Evolutionary conservation across 1,140 invertebrate genomes (phyloP).

Genomic region (Catajapyx aquilonaris): DNA sequence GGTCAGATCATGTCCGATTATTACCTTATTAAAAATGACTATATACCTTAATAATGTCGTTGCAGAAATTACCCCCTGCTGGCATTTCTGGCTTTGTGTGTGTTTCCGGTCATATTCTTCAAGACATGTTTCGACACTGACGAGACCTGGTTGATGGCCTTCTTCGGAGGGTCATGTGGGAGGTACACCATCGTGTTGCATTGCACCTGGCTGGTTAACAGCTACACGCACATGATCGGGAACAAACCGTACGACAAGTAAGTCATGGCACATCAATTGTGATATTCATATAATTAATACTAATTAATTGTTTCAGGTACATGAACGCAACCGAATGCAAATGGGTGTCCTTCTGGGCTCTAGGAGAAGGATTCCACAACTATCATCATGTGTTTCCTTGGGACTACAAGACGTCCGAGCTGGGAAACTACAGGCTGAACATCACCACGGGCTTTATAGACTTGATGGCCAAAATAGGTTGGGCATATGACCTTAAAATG

Average conservation of each 20-base stretch:
- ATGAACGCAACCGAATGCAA: conserved; percentile 67
- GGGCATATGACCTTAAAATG: conserved; percentile 71
- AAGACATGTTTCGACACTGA: too few relatives aligned
- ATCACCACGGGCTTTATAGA: conserved; percentile 71
- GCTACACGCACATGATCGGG: conserved; percentile 81
- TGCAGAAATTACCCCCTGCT: too few relatives aligned
- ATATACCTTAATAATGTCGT: conserved; percentile 1
- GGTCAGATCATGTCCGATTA: conserved; percentile 26
- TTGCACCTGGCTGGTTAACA: conserved; percentile 84
- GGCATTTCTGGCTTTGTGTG: too few relatives aligned
- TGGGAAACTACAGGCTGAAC: conserved; percentile 58
- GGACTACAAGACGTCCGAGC: conserved; percentile 65
- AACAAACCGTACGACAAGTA: conserved; percentile 74
- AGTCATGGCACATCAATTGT: too few relatives aligned
- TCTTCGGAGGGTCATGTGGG: conserved; percentile 60
- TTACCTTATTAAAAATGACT: neutral
- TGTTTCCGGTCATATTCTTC: too few relatives aligned
- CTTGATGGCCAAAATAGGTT: conserved; percentile 58
- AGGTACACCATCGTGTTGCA: conserved; percentile 74
- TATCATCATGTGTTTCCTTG: too few relatives aligned
- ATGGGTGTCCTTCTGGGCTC: conserved; percentile 87
- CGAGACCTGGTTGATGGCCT: conserved; percentile 56
- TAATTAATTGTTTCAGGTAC: conserved; percentile 30
- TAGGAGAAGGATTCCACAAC: too few relatives aligned
- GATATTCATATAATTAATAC: too few relatives aligned